Evolutionary conservation across 2,113 vertebrate species (phyloP), one percentile per base, ranked within the genome.

Genomic region (Scatophagus argus): DNA sequence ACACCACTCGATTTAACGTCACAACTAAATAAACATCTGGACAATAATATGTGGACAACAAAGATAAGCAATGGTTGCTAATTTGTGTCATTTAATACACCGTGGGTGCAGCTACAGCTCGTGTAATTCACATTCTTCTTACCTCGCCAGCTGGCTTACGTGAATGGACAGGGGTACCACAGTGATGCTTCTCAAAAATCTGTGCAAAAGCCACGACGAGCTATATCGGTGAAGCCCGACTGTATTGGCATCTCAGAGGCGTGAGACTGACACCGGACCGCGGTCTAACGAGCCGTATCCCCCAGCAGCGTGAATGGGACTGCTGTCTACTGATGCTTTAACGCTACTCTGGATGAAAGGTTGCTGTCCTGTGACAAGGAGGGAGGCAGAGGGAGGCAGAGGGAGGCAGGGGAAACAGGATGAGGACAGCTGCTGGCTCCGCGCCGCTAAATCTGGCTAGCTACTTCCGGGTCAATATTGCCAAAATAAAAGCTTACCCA

Each of bases 401-500:
- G 47, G 71, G 55, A 64, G 64, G 67, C 54, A 58, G 69, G 31
- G 5, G 8, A 63, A n/a, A n/a, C n/a, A 74, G 56, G 39, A 3
- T 13, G 71, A 72, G 59, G 68, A 68, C 78, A 36, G 76, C 76
- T 21, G 67, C 81, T 65, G 62, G 58, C 76, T 76, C 56, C 49
- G 8, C 36, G 23, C 67, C 58, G 12, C 72, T 9, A 21, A 1
- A 9, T 63, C 54, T 31, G 77, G 87, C 91, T 89, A 89, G 83
- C 85, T 88, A 38, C 64, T 85, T 91, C 91, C 90, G 85, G 91
- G 90, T 91, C 62, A 86, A 19, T 5, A 2, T 10, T 71, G 82
- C 83, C 86, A 82, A 64, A 87, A 84, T 88, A 90, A 84, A 73
- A 74, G 59, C 34, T 8, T 29, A 17, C 1, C 19, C 7, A 12